Percentiles rank a stretch among this genome's conserved stretches.
Conservation (phyloP, 2,113 vertebrate species). For the Pachycephala philippinensis region DNA sequence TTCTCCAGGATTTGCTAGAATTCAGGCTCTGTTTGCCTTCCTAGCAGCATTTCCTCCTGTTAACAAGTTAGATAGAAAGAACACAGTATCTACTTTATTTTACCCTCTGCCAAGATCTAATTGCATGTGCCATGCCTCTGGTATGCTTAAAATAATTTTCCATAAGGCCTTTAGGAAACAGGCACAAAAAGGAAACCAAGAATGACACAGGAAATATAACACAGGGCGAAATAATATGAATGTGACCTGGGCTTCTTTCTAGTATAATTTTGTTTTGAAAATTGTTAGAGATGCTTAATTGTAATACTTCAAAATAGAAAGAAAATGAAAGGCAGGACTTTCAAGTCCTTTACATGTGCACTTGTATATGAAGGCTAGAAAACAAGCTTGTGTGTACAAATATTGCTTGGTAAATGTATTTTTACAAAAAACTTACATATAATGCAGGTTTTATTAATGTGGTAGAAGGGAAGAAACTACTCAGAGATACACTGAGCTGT, state of each 20-base stretch:
- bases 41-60: background rate
- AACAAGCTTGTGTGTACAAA: background rate
- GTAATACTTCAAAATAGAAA: background rate
- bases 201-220: background rate
- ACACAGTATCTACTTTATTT: conserved; percentile 11
- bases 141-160: conserved; percentile 27
- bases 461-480: background rate
- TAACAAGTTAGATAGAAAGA: conserved; percentile 32
- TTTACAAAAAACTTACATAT: background rate
- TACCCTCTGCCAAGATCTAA: conserved; percentile 5
- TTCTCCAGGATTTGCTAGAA: background rate
- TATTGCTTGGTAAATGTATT: background rate
- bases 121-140: conserved; percentile 11
- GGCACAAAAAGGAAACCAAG: background rate
- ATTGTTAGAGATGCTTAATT: background rate
- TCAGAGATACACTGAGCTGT: background rate
- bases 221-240: background rate
- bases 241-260: background rate
- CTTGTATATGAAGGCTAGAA: background rate
- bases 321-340: background rate
- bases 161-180: background rate
- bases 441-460: background rate
- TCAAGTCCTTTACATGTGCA: background rate
- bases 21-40: background rate
- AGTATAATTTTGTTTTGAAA: background rate